Conservation (phyloP, 2,797 vertebrate species). For the Erithacus rubecula region DNA sequence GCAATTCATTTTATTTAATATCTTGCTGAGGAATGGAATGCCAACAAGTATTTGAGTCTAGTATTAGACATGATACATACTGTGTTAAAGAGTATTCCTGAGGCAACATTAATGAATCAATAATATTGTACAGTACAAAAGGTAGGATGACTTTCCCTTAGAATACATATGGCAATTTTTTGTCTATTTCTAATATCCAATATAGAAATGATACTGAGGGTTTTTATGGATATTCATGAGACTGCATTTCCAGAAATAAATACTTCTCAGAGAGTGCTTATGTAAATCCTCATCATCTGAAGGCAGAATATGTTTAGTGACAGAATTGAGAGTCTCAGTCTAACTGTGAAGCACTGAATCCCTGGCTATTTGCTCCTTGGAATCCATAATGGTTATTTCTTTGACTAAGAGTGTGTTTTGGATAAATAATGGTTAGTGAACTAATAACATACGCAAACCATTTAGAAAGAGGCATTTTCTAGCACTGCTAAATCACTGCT, state of each 20-base stretch:
- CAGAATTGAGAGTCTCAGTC: neutral
- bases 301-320: neutral
- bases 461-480: neutral
- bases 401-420: neutral
- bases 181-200: neutral
- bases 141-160: neutral
- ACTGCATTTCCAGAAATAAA: neutral
- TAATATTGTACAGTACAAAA: neutral
- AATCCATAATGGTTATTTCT: neutral
- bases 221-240: neutral
- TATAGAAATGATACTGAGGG: neutral
- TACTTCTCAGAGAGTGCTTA: neutral
- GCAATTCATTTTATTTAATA: neutral
- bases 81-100: neutral
- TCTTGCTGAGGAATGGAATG: conserved; percentile 5
- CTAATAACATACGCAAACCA: neutral
- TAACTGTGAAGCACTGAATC: neutral
- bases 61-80: neutral
- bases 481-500: neutral
- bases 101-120: neutral
- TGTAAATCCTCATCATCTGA: neutral
- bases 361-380: neutral
- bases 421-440: neutral
- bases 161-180: neutral
- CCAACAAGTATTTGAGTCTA: conserved; percentile 9